phyloP scores from a whole-genome alignment of 2,797 vertebrate genomes.

The Poeciliopsis presidionis region DNA sequence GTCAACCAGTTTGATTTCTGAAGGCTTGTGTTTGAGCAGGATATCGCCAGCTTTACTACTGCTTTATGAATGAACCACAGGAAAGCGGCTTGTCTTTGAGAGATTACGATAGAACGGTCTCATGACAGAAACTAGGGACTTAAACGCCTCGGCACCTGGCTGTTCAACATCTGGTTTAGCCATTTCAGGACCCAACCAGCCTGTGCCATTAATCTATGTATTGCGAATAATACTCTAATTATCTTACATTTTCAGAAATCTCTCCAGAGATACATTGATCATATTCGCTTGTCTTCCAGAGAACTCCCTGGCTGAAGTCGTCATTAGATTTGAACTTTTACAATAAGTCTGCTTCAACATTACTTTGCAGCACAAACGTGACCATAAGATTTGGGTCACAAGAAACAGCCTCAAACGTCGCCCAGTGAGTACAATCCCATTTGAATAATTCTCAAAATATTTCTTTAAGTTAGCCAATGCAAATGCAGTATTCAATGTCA shows the following conservation, averaged over 20 bases:
- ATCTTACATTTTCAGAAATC: not conserved
- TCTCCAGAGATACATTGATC: not conserved
- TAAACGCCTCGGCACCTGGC: not conserved
- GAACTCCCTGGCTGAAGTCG: not conserved
- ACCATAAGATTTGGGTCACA: not conserved
- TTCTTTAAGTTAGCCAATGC: not conserved
- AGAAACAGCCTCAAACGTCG: not conserved
- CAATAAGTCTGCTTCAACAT: not conserved
- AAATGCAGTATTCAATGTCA: not conserved
- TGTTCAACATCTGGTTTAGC: slow-evolving; percentile 4
- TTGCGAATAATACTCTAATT: not conserved
- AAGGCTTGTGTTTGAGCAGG: not conserved
- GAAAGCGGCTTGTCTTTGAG: not conserved
- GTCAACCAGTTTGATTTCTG: not conserved
- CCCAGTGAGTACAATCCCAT: not conserved
- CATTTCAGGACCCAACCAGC: slow-evolving; percentile 1
- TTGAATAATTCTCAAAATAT: not conserved
- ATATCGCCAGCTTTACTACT: not conserved
- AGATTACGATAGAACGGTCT: not conserved
- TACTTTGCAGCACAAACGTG: not conserved
- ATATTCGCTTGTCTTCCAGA: not conserved
- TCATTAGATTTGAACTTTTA: not conserved
- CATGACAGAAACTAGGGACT: not conserved
- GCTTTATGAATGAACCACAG: not conserved
- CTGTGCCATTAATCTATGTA: not conserved